These are phyloP conservation scores for Dioctria linearis DNA, from an alignment of 2,888 invertebrate genomes.

Conservation along the genomic window DNA sequence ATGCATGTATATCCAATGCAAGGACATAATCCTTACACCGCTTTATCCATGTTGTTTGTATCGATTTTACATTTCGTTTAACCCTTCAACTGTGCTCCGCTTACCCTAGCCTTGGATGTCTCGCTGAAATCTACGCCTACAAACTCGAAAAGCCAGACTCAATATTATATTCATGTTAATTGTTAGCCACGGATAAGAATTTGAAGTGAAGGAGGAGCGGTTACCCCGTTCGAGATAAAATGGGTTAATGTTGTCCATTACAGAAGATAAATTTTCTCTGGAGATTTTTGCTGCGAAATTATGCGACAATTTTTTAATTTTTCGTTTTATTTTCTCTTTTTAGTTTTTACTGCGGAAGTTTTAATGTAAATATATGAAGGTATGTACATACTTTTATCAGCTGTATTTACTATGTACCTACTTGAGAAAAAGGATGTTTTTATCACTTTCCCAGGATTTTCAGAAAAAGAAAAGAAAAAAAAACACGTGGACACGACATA, in stretches of 20 bases:
- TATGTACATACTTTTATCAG: too few species aligned
- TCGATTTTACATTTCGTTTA: conserved; percentile 45
- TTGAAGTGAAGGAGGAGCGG: not conserved
- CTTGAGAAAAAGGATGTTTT: too few species aligned
- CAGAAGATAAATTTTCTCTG: conserved; percentile 5
- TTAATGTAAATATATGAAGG: not conserved
- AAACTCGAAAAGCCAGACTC: conserved; percentile 16
- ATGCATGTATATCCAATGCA: not conserved
- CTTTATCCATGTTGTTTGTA: conserved; percentile 40
- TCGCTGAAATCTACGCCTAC: conserved; percentile 5
- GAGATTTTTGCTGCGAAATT: conserved; percentile 8
- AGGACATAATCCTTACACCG: not conserved
- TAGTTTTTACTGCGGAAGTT: not conserved
- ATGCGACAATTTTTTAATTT: conserved; percentile 7
- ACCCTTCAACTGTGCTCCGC: conserved; percentile 28
- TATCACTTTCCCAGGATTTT: too few species aligned
- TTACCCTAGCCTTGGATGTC: not conserved
- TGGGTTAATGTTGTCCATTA: conserved; percentile 27
- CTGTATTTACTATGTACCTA: too few species aligned
- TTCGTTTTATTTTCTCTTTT: conserved; percentile 1
- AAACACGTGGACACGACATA: too few species aligned
- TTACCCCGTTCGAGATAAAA: conserved; percentile 19
- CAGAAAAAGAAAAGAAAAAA: too few species aligned
- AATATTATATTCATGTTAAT: conserved; percentile 42
- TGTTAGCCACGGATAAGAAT: conserved; percentile 25